Evolutionary conservation across 2,888 invertebrate species (phyloP).

Genomic region (Polydrusus tereticollis): DNA sequence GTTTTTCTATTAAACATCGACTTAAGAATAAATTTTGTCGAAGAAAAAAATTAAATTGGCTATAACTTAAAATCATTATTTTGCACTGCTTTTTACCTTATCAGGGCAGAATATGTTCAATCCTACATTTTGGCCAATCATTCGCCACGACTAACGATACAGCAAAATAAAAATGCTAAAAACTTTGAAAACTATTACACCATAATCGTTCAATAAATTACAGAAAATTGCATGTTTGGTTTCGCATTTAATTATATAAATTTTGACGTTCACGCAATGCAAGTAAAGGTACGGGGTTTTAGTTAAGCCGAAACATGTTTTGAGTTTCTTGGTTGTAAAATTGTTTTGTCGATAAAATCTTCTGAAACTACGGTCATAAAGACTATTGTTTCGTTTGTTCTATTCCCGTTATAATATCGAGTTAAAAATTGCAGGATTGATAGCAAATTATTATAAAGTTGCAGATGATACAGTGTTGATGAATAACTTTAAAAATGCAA

Average conservation of each 20-base stretch:
- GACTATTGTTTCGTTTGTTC: no score
- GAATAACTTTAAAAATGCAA: no score
- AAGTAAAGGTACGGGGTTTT: neutral
- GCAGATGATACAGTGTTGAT: no score
- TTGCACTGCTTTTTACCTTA: no score
- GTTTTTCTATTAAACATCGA: no score
- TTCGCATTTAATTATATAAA: conserved; percentile 1
- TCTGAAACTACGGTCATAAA: neutral
- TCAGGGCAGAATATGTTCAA: no score
- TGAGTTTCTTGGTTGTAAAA: neutral
- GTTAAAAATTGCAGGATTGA: no score
- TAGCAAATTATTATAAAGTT: no score
- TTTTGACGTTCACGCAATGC: conserved; percentile 1
- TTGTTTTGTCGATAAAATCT: neutral
- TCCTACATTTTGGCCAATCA: neutral
- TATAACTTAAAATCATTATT: no score
- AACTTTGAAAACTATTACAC: conserved; percentile 3
- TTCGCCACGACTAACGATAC: neutral
- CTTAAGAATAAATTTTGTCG: no score
- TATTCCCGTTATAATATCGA: no score
- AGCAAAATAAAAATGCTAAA: neutral
- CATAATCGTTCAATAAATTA: neutral
- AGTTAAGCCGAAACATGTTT: neutral
- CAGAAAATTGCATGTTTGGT: conserved; percentile 2
- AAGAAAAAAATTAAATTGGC: no score